Percentiles rank a stretch among this genome's conserved stretches.
phyloP scores from a whole-genome alignment of 2,797 vertebrate species.

The Eremophila alpestris region DNA sequence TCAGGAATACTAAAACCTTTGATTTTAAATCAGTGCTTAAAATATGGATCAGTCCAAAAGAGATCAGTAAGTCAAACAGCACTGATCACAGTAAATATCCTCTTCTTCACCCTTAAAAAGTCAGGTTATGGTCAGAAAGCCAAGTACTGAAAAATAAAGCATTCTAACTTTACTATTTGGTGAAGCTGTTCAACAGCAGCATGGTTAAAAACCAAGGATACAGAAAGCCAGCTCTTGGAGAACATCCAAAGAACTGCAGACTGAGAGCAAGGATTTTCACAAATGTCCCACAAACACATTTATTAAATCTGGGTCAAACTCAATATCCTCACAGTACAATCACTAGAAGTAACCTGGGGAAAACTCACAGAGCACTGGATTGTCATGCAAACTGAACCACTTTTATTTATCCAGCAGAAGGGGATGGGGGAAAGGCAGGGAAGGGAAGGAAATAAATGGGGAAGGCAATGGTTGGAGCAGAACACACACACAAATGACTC shows the following conservation, averaged over 20 bases:
- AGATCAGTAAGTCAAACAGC: background rate
- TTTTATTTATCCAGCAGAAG: background rate
- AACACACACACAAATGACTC: background rate
- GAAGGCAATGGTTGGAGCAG: background rate
- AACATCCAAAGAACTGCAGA: background rate
- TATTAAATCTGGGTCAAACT: background rate
- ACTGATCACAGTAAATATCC: background rate
- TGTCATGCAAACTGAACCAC: background rate
- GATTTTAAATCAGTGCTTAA: background rate
- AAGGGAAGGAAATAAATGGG: background rate
- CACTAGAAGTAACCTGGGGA: background rate
- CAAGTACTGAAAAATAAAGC: background rate
- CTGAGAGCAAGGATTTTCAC: background rate
- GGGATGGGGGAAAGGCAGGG: background rate
- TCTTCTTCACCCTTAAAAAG: background rate
- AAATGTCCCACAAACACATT: background rate
- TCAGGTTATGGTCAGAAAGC: background rate
- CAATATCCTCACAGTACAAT: background rate
- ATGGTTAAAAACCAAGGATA: background rate
- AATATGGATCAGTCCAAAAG: background rate
- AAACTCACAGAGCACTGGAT: background rate
- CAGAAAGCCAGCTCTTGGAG: background rate
- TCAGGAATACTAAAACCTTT: background rate
- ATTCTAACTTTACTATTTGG: background rate
- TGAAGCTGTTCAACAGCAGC: background rate